Base-by-base conservation (phyloP, 2,797 vertebrate genomes). In the Antrozous pallidus region DNA sequence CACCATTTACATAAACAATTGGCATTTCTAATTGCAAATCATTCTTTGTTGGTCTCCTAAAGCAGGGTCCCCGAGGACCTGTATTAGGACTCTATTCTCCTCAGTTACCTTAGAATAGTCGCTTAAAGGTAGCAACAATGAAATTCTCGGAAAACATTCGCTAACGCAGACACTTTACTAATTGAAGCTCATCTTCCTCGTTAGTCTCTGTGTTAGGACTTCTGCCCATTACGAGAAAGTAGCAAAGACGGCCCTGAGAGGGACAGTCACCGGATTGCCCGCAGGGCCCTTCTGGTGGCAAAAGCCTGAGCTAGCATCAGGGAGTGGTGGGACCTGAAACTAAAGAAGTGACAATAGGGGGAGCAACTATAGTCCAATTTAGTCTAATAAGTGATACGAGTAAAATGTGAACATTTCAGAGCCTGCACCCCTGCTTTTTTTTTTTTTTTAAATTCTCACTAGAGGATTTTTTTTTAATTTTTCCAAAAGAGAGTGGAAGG, bases 1-100 rank as follows among this genome's bases (percentile, higher is more conserved):
- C 54, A 40, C 65, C 26, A 95, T 92, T 95, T 95, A 83, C 74
- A 93, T 95, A 93, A 97, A 97, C 91, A 94, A 97, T 42, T 65
- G 92, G 89, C 49, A n/a, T 33, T 0, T 5, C 92, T 96, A 95
- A 96, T 65, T 93, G 90, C 96, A 95, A 95, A 96, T 95, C 96
- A 94, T 94, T 96, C 93, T 54, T 94, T 88, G 49, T 67, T 95
- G 96, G 90, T 96, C 79, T 77, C 79, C 89, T 80, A 88, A 90
- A 90, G 87, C 84, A 65, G 70, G 73, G 65, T 94, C 81, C 95
- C 90, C 31, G 83, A 86, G 94, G 95, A 94, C 82, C 89, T 86
- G 93, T 88, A 90, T 90, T 56, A 88, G 96, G 70, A 11, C 56
- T 96, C 95, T 45, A 33, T 92, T 92, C 95, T 91, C 95, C 77